Evolutionary conservation across 2,888 invertebrate species (phyloP).

Genomic region (Antitype chi): DNA sequence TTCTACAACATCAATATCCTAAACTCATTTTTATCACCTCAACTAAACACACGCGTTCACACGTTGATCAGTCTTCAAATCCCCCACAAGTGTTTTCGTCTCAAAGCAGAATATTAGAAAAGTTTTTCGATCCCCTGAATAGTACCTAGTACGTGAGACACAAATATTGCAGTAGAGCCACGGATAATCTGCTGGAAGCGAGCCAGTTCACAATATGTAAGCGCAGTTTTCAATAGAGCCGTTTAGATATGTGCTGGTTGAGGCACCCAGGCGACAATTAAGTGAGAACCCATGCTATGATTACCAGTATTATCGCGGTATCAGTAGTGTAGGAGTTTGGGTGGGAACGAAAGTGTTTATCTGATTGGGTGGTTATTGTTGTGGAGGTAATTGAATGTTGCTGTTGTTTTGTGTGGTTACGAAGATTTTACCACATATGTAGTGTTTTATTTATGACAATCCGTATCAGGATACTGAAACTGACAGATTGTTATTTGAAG

Average conservation of each 20-base stretch:
- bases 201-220: conserved; percentile 88
- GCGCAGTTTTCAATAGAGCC: conserved; percentile 74
- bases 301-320: conserved; percentile 53
- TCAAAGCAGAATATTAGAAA: conserved; percentile 88
- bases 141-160: conserved; percentile 85
- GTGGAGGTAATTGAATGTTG: conserved; percentile 1
- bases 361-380: conserved; percentile 21
- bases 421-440: background rate
- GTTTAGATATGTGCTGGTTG: conserved; percentile 69
- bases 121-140: conserved; percentile 89
- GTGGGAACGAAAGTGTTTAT: conserved; percentile 6
- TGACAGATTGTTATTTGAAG: too few relatives aligned
- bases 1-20: background rate
- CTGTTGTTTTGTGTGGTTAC: conserved; percentile 6
- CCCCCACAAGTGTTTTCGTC: conserved; percentile 79
- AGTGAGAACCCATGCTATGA: conserved; percentile 63
- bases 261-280: conserved; percentile 65
- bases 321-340: conserved; percentile 39
- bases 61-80: conserved; percentile 77
- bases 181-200: conserved; percentile 86
- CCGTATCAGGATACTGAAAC: too few relatives aligned
- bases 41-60: conserved; percentile 20
- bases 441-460: background rate
- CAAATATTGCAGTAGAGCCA: conserved; percentile 84
- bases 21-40: conserved; percentile 1